Base-by-base conservation (phyloP, 1,140 invertebrate genomes). In the Aethina tumida region DNA sequence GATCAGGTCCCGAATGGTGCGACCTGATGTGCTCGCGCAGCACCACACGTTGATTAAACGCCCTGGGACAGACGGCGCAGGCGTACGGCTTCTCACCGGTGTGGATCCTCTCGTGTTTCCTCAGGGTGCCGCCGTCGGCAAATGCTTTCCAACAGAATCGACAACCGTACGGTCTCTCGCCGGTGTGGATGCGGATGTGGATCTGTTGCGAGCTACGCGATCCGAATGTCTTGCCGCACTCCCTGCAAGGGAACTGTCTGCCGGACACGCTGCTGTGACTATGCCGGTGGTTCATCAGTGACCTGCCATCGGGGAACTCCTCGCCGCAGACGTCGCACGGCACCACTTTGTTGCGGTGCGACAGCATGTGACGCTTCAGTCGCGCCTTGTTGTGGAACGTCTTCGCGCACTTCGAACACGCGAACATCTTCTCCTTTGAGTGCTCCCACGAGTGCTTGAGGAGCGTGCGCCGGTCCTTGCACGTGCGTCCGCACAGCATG, bases 131-230 rank as follows among this genome's bases (percentile, higher is more conserved):
- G 20, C 93, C 94, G 49, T 97, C 97, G 0, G 95, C 95, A 59
- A 98, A 99, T 14, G 94, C 89, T 61, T 99, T 98, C 73, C 93
- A 95, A 63, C 96, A 99, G 61, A 92, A 96, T n/a, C 81, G 77
- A 60, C 95, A 98, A 4, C 59, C 59, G 58, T 96, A 96, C 0
- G 91, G 82, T 24, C 83, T 71, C 52, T 77, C 74, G 27, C 49
- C 84, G 1, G 87, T 91, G 54, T 92, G 87, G 28, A 88, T 89
- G 14, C 88, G 72, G 13, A 89, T 75, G 57, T 93, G 89, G 50
- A 95, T 95, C 62, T 94, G 89, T 41, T 86, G 82, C 0, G 95
- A 83, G 69, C 92, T 97, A 32, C 87, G 70, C 45, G 82, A 84
- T 3, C 82, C 80, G 48, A 86, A 85, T n/a, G 82, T 82, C 59